Conservation (phyloP, 2,113 vertebrate species). For the Gallinago undulata region DNA sequence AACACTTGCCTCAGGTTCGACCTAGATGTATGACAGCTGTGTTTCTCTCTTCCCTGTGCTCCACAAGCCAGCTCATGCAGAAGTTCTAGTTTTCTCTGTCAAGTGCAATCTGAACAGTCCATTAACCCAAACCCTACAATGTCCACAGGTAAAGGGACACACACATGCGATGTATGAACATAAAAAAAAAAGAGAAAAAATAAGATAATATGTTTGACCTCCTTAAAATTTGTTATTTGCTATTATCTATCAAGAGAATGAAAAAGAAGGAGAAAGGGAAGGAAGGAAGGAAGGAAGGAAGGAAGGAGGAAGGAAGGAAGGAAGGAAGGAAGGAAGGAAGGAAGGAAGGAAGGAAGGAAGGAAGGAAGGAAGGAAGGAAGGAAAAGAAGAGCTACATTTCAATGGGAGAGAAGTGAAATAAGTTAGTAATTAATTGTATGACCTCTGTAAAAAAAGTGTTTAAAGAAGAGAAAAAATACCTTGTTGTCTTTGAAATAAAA, state of each 20-base stretch:
- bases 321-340: not conserved
- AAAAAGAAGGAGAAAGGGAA: not conserved
- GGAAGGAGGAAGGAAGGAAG: not conserved
- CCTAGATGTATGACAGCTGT: fast-evolving
- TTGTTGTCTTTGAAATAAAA: no score
- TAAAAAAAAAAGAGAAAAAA: not conserved
- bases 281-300: no score
- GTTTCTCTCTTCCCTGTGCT: not conserved
- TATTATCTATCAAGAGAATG: not conserved
- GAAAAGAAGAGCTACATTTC: not conserved
- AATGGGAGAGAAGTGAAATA: not conserved
- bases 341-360: not conserved
- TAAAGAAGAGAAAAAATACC: not conserved
- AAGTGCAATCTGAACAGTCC: not conserved
- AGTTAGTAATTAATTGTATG: not conserved
- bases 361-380: not conserved
- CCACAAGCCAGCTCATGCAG: not conserved
- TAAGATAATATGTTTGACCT: not conserved
- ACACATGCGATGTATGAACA: not conserved
- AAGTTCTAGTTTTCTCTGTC: not conserved
- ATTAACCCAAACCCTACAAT: not conserved
- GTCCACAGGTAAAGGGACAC: not conserved
- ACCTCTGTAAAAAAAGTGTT: not conserved
- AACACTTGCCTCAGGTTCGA: not conserved
- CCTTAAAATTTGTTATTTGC: not conserved